Base-by-base conservation (phyloP, 1,140 invertebrate species). In the Saccostrea echinata region DNA sequence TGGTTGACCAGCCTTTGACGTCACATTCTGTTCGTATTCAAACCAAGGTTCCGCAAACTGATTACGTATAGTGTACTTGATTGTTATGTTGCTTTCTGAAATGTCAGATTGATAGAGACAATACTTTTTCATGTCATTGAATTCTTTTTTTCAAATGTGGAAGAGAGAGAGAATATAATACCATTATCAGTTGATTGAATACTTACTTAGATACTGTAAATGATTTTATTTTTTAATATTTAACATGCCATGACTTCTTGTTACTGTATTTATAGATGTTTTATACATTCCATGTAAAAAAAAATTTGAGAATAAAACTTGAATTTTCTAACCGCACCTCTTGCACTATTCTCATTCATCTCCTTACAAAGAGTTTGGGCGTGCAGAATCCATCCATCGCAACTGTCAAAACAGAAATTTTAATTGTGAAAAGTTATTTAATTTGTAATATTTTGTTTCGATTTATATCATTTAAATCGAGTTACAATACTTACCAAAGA, bases 21-120 rank as follows among this genome's bases (percentile, higher is more conserved):
- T 83, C 51, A 83, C 81, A 21, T 83, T 83, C 8, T 21, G 35
- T 52, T 51, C 35, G 52, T 52, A 52, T 33, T 21, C 12, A 83
- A 51, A 83, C 81, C 35, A 83, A 52, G 81, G 81, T 13, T 83
- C 81, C 35, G 51, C n/a, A 4, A 83, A 53, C 2, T 51, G 11
- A 16, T 83, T 83, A 21, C 81, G 81, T 83, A 83, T 53, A 4
- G 81, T 83, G 24, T 83, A 83, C 13, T 16, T 51, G 16, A 83
- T 83, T 16, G 81, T 83, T 3, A 76, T 76, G 11, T 76, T 76
- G 16, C 27, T 76, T 13, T 3, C 68, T 76, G 68, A 76, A 76
- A 76, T 76, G 11, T 30, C 11, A 76, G 21, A 13, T 55, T 55
- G 18, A n/a, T n/a, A n/a, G n/a, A n/a, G n/a, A n/a, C n/a, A n/a